Evolutionary conservation across 2,113 vertebrate genomes (phyloP).

Genomic region (Burhinus bistriatus): DNA sequence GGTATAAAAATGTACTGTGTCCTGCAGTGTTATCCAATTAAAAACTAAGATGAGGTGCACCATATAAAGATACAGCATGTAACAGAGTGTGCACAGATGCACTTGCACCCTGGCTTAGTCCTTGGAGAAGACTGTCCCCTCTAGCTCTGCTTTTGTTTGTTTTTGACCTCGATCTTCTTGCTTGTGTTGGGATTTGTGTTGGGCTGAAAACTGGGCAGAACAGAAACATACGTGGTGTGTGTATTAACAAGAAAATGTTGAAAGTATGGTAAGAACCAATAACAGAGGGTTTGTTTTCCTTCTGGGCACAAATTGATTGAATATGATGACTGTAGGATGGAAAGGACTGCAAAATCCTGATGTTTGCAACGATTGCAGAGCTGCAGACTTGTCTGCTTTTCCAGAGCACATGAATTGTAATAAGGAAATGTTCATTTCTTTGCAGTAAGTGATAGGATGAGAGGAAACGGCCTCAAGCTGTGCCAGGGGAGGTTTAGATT

Average conservation of each 20-base stretch:
- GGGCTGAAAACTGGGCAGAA: neutral
- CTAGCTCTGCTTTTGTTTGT: neutral
- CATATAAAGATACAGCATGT: neutral
- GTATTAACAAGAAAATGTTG: neutral
- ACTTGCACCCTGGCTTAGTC: neutral
- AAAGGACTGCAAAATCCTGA: neutral
- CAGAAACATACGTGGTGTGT: fast-evolving
- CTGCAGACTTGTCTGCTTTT: neutral
- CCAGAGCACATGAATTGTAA: neutral
- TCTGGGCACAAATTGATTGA: neutral
- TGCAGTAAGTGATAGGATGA: neutral
- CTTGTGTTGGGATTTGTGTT: neutral
- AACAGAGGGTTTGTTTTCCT: neutral
- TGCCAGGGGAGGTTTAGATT: neutral
- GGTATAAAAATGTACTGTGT: neutral
- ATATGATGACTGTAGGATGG: neutral
- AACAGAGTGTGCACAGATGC: fast-evolving
- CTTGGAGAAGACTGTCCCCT: neutral
- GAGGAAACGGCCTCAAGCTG: neutral
- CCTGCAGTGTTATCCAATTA: neutral
- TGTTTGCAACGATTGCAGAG: neutral
- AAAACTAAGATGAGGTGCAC: neutral
- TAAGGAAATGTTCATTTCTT: neutral
- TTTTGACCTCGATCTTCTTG: neutral
- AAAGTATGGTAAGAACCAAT: neutral